Conservation (phyloP, 2,113 vertebrate genomes). For the Arizona elegans region DNA sequence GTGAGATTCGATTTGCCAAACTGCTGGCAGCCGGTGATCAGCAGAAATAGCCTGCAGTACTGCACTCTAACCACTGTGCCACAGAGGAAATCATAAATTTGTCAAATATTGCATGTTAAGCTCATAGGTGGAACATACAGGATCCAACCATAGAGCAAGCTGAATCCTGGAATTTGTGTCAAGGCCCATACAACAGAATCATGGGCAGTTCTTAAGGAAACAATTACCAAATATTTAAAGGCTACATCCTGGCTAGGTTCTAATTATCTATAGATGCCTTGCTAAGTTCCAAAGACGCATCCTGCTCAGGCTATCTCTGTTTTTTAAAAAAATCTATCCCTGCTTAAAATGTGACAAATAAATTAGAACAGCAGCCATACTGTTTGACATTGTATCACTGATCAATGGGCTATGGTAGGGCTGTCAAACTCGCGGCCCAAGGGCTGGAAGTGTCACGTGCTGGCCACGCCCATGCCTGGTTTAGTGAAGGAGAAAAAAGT, state of each 20-base stretch:
- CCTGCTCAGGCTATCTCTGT: neutral
- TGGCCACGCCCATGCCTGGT: no score
- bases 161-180: neutral
- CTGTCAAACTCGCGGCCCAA: no score
- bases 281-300: neutral
- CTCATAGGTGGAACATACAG: neutral
- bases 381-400: neutral
- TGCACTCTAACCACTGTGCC: no score
- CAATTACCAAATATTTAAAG: neutral
- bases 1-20: no score
- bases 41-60: no score
- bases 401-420: neutral
- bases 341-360: neutral
- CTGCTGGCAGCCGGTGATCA: no score
- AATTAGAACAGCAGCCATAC: neutral
- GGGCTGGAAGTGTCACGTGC: no score
- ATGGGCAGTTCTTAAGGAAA: neutral
- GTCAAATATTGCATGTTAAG: neutral
- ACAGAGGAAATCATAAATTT: neutral
- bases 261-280: neutral
- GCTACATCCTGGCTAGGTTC: neutral
- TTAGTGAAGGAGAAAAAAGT: no score
- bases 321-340: neutral
- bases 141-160: neutral
- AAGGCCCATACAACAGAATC: no score